These are phyloP conservation scores for Philonicus albiceps DNA, from an alignment of 2,888 invertebrate species.

Conservation along the genomic window DNA sequence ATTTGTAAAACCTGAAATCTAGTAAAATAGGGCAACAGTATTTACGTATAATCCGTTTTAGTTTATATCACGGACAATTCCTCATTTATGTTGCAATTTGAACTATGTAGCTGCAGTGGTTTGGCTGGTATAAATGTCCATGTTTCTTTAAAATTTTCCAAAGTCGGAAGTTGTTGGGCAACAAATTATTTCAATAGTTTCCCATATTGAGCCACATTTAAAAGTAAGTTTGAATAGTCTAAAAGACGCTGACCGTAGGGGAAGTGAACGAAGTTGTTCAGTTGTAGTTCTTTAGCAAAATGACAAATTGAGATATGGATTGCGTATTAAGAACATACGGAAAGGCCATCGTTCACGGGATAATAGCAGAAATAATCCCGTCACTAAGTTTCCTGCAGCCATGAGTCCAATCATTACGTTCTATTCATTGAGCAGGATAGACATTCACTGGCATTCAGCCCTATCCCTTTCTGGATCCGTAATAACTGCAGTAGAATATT, in stretches of 20 bases:
- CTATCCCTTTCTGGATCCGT: neutral
- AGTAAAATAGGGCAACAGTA: neutral
- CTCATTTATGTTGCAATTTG: neutral
- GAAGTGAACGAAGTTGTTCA: neutral
- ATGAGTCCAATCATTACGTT: slow-evolving; percentile 41
- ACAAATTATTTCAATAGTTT: slow-evolving; percentile 24
- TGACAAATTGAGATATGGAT: neutral
- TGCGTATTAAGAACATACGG: neutral
- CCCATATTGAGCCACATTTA: too few species aligned
- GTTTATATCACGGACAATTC: neutral
- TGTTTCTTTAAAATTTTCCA: neutral
- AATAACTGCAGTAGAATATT: slow-evolving; percentile 30
- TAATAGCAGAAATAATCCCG: slow-evolving; percentile 9
- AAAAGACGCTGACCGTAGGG: neutral
- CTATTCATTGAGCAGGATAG: slow-evolving; percentile 42
- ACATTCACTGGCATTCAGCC: slow-evolving; percentile 12
- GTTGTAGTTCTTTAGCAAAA: neutral
- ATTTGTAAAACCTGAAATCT: neutral
- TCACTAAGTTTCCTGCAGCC: slow-evolving; percentile 32
- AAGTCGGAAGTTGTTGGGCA: neutral
- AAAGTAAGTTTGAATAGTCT: neutral
- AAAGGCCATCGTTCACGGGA: neutral
- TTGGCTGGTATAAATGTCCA: neutral
- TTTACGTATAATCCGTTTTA: neutral
- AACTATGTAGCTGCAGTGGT: too few species aligned